These are phyloP conservation scores for Amblyornis subalaris DNA, from an alignment of 2,113 vertebrate genomes.

Conservation along the genomic window DNA sequence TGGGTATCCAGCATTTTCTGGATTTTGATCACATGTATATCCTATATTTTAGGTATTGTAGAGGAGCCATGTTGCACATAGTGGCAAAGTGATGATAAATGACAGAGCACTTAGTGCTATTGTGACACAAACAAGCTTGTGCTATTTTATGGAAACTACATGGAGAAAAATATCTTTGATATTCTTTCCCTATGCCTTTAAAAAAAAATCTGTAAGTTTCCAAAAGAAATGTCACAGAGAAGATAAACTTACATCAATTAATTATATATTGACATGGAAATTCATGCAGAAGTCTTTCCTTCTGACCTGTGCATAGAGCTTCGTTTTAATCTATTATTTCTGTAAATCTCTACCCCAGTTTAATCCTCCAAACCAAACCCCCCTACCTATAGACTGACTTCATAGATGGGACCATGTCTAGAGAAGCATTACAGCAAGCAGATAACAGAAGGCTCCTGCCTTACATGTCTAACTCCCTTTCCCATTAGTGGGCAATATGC, in stretches of 20 bases:
- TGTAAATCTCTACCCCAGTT: slow-evolving; percentile 7
- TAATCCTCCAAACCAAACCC: slow-evolving; percentile 9
- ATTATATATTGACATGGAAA: neutral
- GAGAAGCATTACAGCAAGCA: neutral
- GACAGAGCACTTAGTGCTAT: neutral
- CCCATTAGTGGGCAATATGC: slow-evolving; percentile 55
- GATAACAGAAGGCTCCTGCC: slow-evolving; percentile 36
- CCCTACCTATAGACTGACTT: slow-evolving; percentile 30
- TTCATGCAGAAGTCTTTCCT: neutral
- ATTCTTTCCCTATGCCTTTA: neutral
- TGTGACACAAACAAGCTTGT: neutral
- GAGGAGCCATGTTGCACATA: neutral
- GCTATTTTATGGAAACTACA: neutral
- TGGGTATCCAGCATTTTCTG: neutral
- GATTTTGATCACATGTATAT: neutral
- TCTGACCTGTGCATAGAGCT: neutral
- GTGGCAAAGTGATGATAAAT: neutral
- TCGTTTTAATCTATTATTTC: neutral
- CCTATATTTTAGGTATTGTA: neutral
- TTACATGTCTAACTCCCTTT: slow-evolving; percentile 57
- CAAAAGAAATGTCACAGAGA: neutral
- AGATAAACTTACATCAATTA: neutral
- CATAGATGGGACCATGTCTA: neutral
- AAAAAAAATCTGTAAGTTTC: neutral
- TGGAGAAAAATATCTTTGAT: neutral